These are phyloP conservation scores for Syrmaticus mikado DNA, from an alignment of 2,113 vertebrate species.

Conservation along the genomic window DNA sequence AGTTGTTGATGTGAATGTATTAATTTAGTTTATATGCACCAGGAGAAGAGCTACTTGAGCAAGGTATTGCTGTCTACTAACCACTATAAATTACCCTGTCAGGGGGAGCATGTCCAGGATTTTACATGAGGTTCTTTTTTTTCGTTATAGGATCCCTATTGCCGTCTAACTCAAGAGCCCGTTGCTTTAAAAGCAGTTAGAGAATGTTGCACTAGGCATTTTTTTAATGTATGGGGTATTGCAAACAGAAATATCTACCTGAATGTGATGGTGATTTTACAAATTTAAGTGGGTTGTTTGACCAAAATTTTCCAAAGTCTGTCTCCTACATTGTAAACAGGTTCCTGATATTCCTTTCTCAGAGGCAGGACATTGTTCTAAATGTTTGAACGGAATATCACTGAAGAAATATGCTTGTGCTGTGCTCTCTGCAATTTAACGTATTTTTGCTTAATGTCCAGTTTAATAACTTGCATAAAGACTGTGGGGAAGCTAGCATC, in stretches of 20 bases:
- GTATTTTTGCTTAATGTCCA: not conserved
- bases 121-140: not conserved
- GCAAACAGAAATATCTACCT: not conserved
- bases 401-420: not conserved
- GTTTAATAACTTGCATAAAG: not conserved
- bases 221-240: not conserved
- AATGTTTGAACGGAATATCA: not conserved
- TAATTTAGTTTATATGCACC: constrained; percentile 56
- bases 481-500: not conserved
- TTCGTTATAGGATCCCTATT: not conserved
- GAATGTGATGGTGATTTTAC: rapidly evolving
- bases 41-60: constrained; percentile 41
- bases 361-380: not conserved
- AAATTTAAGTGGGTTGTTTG: not conserved
- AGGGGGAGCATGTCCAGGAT: not conserved
- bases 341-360: not conserved
- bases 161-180: not conserved
- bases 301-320: not conserved
- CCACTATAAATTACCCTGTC: constrained; percentile 25
- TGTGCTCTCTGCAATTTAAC: not conserved
- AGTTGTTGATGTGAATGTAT: constrained; percentile 38
- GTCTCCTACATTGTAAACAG: not conserved
- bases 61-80: constrained; percentile 27
- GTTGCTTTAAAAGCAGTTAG: not conserved
- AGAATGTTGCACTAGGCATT: not conserved